Base-by-base conservation (phyloP, 2,888 invertebrate species). In the Kryphioiulus occultus region DNA sequence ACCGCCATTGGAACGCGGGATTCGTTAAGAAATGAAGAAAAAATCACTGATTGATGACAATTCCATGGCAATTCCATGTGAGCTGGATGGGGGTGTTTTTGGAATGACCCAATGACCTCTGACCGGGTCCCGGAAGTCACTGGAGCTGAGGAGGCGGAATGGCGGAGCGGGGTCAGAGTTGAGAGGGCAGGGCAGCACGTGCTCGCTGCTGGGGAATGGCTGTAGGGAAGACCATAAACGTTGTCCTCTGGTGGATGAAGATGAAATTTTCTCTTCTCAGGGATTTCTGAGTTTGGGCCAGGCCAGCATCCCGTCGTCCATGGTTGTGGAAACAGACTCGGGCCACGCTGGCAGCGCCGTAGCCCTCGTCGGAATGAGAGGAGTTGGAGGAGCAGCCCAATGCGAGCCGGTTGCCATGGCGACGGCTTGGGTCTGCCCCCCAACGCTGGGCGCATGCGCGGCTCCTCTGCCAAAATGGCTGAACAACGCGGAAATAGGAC, bases 331-430 rank as follows among this genome's bases (percentile, higher is more conserved):
- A 22, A 68, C 68, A 68, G 68, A 68, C 68, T n/a, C 68, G 68
- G 68, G 68, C 68, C 68, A 68, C 68, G 68, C 68, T 68, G 4
- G 68, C 68, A 68, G 68, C 68, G 68, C 68, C 68, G 26, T 68
- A 68, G 68, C 68, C 68, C 68, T 68, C 68, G 68, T 68, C 68
- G 68, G 68, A 68, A 68, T 68, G 68, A 68, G 26, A 68, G 22
- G 35, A 7, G 3, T 1, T 10, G 68, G 68, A 68, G n/a, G 10
- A 22, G 68, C 68, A 26, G 22, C 68, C 68, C 26, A 10, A 10
- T 22, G 22, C 22, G 68, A 10, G 22, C 35, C 7, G 68, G 68
- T 68, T 68, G 68, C 68, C 68, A 9, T 12, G 68, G 22, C 68
- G 68, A 68, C 68, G 68, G 26, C 68, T 26, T 9, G 26, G 68